Base-by-base conservation (phyloP, 2,113 vertebrate species). In the Onychostruthus taczanowskii region DNA sequence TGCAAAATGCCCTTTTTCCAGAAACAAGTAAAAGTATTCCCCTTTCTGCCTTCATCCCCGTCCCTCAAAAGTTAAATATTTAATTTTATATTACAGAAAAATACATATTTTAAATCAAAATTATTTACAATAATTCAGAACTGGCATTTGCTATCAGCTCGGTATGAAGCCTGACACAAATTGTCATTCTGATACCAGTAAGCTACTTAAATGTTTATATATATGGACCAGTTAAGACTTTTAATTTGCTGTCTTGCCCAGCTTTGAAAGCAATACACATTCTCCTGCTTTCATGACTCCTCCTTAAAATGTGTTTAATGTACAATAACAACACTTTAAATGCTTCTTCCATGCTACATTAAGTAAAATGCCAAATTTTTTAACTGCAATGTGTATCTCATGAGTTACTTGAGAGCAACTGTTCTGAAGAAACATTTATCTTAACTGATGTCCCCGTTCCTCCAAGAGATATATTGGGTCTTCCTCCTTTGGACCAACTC, bases 61-160 rank as follows among this genome's bases (percentile, higher is more conserved):
- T 24, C 79, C 85, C 92, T 86, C 44, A 53, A n/a, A 94, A 96
- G 94, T 97, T 96, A 98, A 95, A 97, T 98, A 97, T 96, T 98
- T 98, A 67, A 97, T 97, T 97, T 97, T 97, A 97, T 97, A 94
- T 97, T 98, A 98, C 97, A 97, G 86, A 97, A 97, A 97, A 97
- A 97, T 97, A 97, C 97, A 96, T 72, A 93, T 94, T 94, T 96
- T 22, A 94, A 97, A 97, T 87, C 96, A 84, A 97, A 96, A 78
- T 94, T 98, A 97, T 97, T 95, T 98, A 97, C 76, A 97, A 39
- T 94, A 96, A 96, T 90, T 97, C 94, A 97, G 97, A 98, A 97
- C 77, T 59, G 46, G 90, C 95, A 96, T 96, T 96, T 97, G 95
- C 91, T 88, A 87, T 82, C 95, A 96, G 92, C 46, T 95, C 87